Base-by-base conservation (phyloP, 2,888 invertebrate genomes). In the Meandrusa payeni region DNA sequence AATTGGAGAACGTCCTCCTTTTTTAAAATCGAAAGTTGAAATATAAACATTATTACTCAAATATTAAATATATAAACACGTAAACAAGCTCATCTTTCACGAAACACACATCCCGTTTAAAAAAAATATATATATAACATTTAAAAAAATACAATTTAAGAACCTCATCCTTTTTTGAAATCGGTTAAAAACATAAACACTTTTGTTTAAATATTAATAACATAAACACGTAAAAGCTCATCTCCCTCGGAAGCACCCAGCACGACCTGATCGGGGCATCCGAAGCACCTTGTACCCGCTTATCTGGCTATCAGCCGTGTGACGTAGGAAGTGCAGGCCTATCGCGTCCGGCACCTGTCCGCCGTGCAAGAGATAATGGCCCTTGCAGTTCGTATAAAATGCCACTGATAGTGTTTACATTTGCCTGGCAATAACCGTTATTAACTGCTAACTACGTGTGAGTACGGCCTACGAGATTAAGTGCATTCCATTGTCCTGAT, bases 261-360 rank as follows among this genome's bases (percentile, higher is more conserved):
- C 28, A 20, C n/a, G n/a, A n/a, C 6, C 2, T n/a, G 7, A 9
- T 6, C 37, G n/a, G 27, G 7, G 19, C 13, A 24, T 5, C 34
- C 38, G 19, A 22, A 42, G 41, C 47, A 41, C 47, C 48, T 40
- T 47, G 48, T 48, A 47, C 27, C n/a, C 41, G 48, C 40, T 45
- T 51, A 51, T 51, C 51, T 47, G 19, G 33, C 41, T 46, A 36
- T 51, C 46, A 40, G 42, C 41, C 15, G 26, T 27, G 42, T 44
- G 51, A 48, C 47, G 47, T 47, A 47, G 48, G 48, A 47, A 48
- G 48, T 47, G 13, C 41, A 33, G 29, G 32, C 41, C 43, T 41
- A 49, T 52, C 49, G 40, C 51, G 44, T 51, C 49, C 51, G 51
- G 47, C 39, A 38, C 46, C 45, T 24, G 40, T 42, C 41, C 46